These are phyloP conservation scores for Rhimphoctona megacephalus DNA, from an alignment of 2,888 invertebrate species.

Conservation along the genomic window DNA sequence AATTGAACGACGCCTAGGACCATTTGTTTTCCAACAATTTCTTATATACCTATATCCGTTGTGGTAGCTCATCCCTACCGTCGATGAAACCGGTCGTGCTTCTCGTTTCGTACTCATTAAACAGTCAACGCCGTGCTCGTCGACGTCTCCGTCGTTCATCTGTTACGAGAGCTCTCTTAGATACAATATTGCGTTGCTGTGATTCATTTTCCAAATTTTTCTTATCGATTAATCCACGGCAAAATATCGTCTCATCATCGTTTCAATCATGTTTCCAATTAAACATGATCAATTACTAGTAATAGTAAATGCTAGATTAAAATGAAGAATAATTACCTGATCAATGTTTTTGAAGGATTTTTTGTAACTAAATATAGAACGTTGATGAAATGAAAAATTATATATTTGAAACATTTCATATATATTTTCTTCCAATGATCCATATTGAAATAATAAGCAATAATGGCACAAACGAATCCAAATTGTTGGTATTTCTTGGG, in stretches of 20 bases:
- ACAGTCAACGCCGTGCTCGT: slow-evolving; percentile 61
- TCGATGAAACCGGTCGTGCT: slow-evolving; percentile 68
- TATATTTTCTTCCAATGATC: neutral
- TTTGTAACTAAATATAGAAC: neutral
- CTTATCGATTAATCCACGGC: neutral
- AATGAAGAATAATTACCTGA: neutral
- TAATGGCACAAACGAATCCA: neutral
- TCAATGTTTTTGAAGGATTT: neutral
- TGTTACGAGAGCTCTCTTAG: slow-evolving; percentile 11
- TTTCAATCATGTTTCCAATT: slow-evolving; percentile 2
- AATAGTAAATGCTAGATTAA: neutral
- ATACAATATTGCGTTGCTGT: slow-evolving; percentile 25
- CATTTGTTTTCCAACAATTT: slow-evolving; percentile 12
- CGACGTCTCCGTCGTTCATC: slow-evolving; percentile 55
- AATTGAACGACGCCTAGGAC: neutral
- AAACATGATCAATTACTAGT: neutral
- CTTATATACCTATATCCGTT: slow-evolving; percentile 29
- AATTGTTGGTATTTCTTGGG: neutral
- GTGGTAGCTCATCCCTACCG: slow-evolving; percentile 52
- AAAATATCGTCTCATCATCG: neutral
- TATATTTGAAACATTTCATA: neutral
- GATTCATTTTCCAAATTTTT: slow-evolving; percentile 31
- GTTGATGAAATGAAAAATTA: neutral
- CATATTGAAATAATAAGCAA: neutral
- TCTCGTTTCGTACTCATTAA: slow-evolving; percentile 69